These are phyloP conservation scores for Scomberomorus guttatus DNA, from an alignment of 2,797 vertebrate species.

Conservation along the genomic window DNA sequence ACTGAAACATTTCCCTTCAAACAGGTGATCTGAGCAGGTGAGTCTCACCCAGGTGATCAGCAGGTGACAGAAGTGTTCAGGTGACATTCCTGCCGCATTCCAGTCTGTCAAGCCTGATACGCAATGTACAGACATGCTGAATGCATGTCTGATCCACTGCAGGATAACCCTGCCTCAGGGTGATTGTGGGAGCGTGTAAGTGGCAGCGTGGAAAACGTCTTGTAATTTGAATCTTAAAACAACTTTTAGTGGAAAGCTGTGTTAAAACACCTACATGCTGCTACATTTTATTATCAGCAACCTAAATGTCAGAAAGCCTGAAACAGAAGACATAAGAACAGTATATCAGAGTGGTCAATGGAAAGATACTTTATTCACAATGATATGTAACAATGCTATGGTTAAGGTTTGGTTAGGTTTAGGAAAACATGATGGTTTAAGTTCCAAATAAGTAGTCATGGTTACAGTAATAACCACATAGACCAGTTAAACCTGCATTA, in stretches of 20 bases:
- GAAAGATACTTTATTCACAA: too few relatives aligned
- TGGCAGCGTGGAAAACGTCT: background rate
- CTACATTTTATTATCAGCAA: too few relatives aligned
- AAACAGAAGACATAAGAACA: background rate
- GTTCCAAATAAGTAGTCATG: too few relatives aligned
- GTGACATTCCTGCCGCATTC: constrained; percentile 52
- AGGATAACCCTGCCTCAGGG: background rate
- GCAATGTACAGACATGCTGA: background rate
- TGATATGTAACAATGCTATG: too few relatives aligned
- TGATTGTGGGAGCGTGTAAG: background rate
- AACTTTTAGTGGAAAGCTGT: too few relatives aligned
- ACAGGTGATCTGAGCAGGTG: background rate
- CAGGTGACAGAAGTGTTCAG: constrained; percentile 27
- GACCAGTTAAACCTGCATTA: too few relatives aligned
- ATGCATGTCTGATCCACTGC: background rate
- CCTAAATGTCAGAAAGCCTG: background rate
- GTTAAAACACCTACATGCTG: background rate
- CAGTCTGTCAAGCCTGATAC: background rate
- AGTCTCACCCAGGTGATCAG: background rate
- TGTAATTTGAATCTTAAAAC: background rate
- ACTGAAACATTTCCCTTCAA: background rate
- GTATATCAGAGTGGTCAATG: too few relatives aligned
- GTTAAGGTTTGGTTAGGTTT: too few relatives aligned
- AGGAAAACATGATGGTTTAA: too few relatives aligned
- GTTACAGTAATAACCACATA: too few relatives aligned